phyloP scores from a whole-genome alignment of 2,888 invertebrate species.

The Melinaea marsaeus region DNA sequence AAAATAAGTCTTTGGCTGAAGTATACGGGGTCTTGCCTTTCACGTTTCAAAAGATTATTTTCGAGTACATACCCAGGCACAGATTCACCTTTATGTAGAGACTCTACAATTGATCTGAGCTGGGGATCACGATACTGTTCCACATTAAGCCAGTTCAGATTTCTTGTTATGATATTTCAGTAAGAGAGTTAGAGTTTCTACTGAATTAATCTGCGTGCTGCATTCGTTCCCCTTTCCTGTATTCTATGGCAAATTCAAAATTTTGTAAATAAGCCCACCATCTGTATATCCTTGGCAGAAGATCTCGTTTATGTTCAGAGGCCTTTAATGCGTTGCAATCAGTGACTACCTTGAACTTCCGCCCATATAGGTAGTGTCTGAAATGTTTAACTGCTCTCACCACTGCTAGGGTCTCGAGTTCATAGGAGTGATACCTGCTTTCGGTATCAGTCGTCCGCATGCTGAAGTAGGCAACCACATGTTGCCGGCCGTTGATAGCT shows the following conservation, averaged over 20 bases:
- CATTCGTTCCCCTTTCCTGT: conserved; percentile 19
- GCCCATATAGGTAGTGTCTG: conserved; percentile 36
- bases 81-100: not conserved
- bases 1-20: not conserved
- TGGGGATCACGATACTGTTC: conserved; percentile 23
- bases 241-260: conserved; percentile 31
- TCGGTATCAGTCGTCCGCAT: conserved; percentile 27
- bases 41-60: conserved; percentile 16
- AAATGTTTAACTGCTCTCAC: conserved; percentile 39
- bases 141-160: conserved; percentile 32
- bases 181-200: conserved; percentile 25
- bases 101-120: conserved; percentile 20
- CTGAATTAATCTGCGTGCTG: conserved; percentile 38
- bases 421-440: conserved; percentile 34
- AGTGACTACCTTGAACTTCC: not conserved
- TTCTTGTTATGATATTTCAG: conserved; percentile 27
- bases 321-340: conserved; percentile 31
- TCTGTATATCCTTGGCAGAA: conserved; percentile 36
- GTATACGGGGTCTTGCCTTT: not conserved
- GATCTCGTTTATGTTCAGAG: conserved; percentile 38
- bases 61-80: conserved; percentile 18
- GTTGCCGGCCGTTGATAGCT: conserved; percentile 19
- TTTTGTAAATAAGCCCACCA: conserved; percentile 43
- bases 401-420: conserved; percentile 34
- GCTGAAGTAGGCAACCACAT: conserved; percentile 14